Percentiles rank a stretch among this genome's conserved stretches.
Evolutionary conservation across 2,113 vertebrate species (phyloP).

Genomic region (Cromileptes altivelis): DNA sequence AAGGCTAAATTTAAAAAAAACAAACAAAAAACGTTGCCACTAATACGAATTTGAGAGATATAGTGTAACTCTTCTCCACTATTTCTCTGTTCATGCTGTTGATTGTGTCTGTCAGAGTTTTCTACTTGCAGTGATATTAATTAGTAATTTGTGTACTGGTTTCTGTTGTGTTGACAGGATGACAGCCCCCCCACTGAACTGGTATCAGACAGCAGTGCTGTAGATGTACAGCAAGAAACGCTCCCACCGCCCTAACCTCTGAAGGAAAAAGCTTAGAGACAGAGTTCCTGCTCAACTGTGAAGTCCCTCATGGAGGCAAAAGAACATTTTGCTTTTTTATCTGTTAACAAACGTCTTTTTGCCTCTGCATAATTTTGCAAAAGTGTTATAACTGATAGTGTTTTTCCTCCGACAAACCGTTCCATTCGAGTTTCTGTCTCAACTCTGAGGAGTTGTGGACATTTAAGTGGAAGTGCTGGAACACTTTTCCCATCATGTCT

Average conservation of each 20-base stretch:
- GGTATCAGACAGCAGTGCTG: conserved; percentile 28
- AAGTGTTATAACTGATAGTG: not conserved
- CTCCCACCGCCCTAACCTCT: conserved; percentile 16
- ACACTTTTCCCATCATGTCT: not conserved
- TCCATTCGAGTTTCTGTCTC: not conserved
- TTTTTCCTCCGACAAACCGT: not conserved
- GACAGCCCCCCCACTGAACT: not conserved
- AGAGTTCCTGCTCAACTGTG: not conserved
- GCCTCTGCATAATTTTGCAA: not conserved
- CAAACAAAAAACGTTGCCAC: too few species aligned
- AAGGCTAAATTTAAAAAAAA: too few species aligned
- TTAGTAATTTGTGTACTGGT: not conserved
- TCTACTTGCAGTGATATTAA: not conserved
- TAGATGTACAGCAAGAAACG: conserved; percentile 42
- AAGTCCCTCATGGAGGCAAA: not conserved
- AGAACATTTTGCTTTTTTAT: not conserved
- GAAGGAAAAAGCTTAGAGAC: conserved; percentile 45
- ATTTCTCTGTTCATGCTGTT: not conserved
- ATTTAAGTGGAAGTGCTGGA: conserved; percentile 27
- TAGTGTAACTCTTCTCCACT: not conserved
- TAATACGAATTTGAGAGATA: too few species aligned
- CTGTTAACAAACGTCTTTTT: not conserved
- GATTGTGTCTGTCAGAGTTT: not conserved
- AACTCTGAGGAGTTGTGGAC: conserved; percentile 3
- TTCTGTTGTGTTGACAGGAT: conserved; percentile 56